Conservation (phyloP, 2,113 vertebrate species). For the Macaca nemestrina region DNA sequence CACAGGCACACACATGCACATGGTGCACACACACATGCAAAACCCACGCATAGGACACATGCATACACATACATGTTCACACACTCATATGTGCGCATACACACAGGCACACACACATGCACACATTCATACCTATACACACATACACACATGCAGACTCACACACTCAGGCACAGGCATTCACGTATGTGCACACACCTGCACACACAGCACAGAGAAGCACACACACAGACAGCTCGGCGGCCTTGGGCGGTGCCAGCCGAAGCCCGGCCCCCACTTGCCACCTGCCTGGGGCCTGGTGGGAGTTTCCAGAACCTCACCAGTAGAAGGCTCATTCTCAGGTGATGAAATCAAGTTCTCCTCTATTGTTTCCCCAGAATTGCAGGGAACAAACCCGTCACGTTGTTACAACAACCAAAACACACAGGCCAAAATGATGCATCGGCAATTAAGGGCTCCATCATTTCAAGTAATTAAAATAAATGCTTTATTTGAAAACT, state of each 20-base stretch:
- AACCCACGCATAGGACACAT: not conserved
- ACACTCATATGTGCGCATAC: not conserved
- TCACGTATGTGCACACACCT: not conserved
- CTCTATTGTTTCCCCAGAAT: constrained; percentile 69
- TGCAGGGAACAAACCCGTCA: constrained; percentile 81
- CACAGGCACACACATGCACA: not conserved
- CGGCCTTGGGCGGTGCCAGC: not conserved
- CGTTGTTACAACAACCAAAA: constrained; percentile 81
- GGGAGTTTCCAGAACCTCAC: constrained; percentile 72
- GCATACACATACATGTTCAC: not conserved
- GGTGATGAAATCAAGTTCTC: constrained; percentile 70
- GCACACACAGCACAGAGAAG: not conserved
- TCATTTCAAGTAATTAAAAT: constrained; percentile 88
- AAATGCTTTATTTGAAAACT: constrained; percentile 86
- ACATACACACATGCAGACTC: not conserved
- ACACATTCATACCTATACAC: not conserved
- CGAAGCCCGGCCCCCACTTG: constrained; percentile 24
- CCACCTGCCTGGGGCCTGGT: constrained; percentile 53
- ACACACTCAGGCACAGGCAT: too few relatives aligned
- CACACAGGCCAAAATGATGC: constrained; percentile 80
- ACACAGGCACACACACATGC: not conserved
- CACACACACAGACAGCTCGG: not conserved
- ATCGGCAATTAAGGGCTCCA: constrained; percentile 85
- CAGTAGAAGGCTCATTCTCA: constrained; percentile 50
- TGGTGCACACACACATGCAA: not conserved